Conservation (phyloP, 2,888 invertebrate genomes). For the Torymus auratus region DNA sequence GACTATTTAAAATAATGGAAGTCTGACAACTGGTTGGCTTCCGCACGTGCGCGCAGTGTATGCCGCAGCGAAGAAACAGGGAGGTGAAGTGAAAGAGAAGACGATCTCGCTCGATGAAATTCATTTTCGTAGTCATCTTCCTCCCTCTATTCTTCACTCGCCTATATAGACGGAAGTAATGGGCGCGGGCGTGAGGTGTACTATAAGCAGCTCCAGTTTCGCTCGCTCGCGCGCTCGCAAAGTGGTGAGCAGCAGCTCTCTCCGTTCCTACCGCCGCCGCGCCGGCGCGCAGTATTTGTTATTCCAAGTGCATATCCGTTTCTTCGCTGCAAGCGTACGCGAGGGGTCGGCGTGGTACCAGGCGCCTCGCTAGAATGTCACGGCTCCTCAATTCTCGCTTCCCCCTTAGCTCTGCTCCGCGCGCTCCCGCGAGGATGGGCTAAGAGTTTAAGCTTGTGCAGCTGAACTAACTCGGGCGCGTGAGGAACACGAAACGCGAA, state of each 20-base stretch:
- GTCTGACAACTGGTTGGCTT: conserved; percentile 5
- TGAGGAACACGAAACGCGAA: conserved; percentile 28
- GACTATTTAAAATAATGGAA: conserved; percentile 46
- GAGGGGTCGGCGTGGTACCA: neutral
- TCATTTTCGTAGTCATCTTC: conserved; percentile 33
- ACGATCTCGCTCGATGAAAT: conserved; percentile 28
- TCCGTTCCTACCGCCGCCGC: neutral
- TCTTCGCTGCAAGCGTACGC: conserved; percentile 38
- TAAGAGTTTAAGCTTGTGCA: conserved; percentile 50
- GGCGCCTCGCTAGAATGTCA: conserved; percentile 11
- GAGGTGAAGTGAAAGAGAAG: neutral
- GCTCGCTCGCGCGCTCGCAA: conserved; percentile 23
- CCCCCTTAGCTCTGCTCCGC: neutral
- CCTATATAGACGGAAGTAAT: conserved; percentile 25
- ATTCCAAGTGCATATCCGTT: conserved; percentile 65
- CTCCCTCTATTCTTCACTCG: neutral
- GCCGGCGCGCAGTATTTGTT: conserved; percentile 61
- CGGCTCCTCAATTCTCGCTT: conserved; percentile 38
- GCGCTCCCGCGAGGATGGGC: neutral
- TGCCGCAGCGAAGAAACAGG: neutral
- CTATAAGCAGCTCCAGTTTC: conserved; percentile 46
- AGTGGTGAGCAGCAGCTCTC: conserved; percentile 28
- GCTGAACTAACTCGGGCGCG: conserved; percentile 27
- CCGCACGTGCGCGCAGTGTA: no score
- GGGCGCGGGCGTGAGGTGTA: conserved; percentile 4